Base-by-base conservation (phyloP, 92 coral and sea anemone species). In the Parazoanthus swiftii region DNA sequence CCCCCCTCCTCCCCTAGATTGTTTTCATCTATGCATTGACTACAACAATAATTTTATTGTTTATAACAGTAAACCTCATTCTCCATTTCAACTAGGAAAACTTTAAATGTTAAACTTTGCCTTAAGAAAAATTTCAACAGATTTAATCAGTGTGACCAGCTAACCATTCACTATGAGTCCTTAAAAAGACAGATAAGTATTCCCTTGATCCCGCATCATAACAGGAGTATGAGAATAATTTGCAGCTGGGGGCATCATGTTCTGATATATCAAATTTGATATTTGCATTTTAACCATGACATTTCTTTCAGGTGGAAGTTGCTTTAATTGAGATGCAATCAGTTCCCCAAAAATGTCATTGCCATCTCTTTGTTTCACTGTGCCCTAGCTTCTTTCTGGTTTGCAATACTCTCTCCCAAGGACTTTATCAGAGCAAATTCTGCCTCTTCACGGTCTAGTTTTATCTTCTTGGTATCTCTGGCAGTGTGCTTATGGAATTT, bases 211-310 rank as follows among this genome's bases (percentile, higher is more conserved):
- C 86, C 59, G 86, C 86, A 82, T 54, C 74, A 56, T 58, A 82
- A 58, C 86, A 58, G 86, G 86, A 82, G 84, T 80, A 58, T 56
- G 88, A 23, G 80, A 85, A 85, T 46, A 74, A n/a, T 77, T 77
- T 58, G 78, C 65, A 68, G 77, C 77, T 70, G 88, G 77, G 39
- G 75, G 77, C 90, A 90, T 74, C 88, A 90, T 82, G 58, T 90
- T 63, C 58, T 90, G 80, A 79, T 90, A 90, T 16, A 90, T 81
- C 71, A 88, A 33, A 88, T 88, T 88, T 44, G 86, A 88, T 76
- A 90, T 87, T 88, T 90, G 88, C 93, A 90, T 90, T 79, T 90
- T 90, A 13, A 88, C 90, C 88, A 88, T 74, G 16, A 88, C 63
- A 48, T 83, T 81, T 46, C 83, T 83, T 37, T 81, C 86, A n/a